Percentiles rank a stretch among this genome's conserved stretches.
Evolutionary conservation across 1,140 invertebrate genomes (phyloP).

Genomic region (Magallana ariakensis): DNA sequence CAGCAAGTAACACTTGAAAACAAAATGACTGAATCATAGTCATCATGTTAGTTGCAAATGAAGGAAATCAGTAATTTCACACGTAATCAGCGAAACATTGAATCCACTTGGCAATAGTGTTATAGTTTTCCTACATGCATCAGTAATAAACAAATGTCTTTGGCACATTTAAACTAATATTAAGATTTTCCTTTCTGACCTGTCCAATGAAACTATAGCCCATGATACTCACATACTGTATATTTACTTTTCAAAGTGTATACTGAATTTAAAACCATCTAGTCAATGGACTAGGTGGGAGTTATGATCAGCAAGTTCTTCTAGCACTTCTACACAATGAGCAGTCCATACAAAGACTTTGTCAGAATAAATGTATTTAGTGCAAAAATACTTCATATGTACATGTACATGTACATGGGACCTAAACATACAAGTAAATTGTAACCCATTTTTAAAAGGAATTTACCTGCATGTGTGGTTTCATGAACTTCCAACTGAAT

Average conservation of each 20-base stretch:
- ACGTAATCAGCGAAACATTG: too few species aligned
- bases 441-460: neutral
- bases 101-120: too few species aligned
- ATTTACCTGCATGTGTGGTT: slow-evolving; percentile 87
- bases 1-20: too few species aligned
- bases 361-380: neutral
- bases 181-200: too few species aligned
- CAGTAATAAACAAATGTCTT: too few species aligned
- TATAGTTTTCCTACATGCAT: too few species aligned
- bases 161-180: too few species aligned
- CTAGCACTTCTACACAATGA: slow-evolving; percentile 21
- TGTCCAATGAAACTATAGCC: too few species aligned
- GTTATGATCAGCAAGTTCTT: slow-evolving; percentile 27
- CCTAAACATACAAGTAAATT: neutral
- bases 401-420: neutral
- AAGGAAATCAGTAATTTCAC: too few species aligned
- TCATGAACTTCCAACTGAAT: slow-evolving; percentile 97
- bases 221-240: too few species aligned
- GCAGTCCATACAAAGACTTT: neutral
- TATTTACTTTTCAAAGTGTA: neutral
- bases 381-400: neutral
- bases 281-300: neutral
- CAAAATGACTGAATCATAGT: too few species aligned
- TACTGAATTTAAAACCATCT: slow-evolving; percentile 23
- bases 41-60: too few species aligned